Evolutionary conservation across 2,888 invertebrate genomes (phyloP).

Genomic region (Halocaridina rubra): DNA sequence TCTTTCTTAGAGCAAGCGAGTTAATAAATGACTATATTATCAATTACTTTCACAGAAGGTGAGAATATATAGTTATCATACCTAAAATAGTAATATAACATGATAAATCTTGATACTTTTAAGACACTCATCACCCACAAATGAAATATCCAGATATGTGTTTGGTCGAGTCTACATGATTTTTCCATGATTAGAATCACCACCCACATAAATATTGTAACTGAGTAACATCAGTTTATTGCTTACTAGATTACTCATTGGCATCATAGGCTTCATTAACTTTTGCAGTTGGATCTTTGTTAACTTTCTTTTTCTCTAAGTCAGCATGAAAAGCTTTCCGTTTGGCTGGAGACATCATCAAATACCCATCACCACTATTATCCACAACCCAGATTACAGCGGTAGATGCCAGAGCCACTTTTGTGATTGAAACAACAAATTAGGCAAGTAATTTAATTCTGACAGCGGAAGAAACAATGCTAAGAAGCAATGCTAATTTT

Average conservation of each 20-base stretch:
- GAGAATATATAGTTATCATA: no score
- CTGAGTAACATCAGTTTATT: not conserved
- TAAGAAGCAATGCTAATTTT: not conserved
- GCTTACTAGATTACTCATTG: constrained; percentile 8
- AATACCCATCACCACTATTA: constrained; percentile 76
- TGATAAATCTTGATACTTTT: no score
- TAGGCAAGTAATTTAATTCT: not conserved
- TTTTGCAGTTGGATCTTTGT: not conserved
- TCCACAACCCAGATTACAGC: constrained; percentile 81
- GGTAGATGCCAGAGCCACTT: constrained; percentile 81
- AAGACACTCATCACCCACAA: no score
- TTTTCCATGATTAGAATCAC: not conserved
- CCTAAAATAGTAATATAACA: no score
- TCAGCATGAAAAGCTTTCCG: not conserved
- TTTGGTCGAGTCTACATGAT: no score
- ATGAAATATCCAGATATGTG: no score
- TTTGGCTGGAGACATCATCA: constrained; percentile 67
- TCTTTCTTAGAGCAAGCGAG: no score
- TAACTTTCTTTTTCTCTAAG: not conserved
- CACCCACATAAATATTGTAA: not conserved
- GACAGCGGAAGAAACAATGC: not conserved
- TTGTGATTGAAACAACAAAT: constrained; percentile 2
- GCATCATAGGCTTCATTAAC: constrained; percentile 26
- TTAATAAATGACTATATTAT: no score
- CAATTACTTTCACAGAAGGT: no score